phyloP scores from a whole-genome alignment of 2,888 invertebrate species.

The Nebria salina region DNA sequence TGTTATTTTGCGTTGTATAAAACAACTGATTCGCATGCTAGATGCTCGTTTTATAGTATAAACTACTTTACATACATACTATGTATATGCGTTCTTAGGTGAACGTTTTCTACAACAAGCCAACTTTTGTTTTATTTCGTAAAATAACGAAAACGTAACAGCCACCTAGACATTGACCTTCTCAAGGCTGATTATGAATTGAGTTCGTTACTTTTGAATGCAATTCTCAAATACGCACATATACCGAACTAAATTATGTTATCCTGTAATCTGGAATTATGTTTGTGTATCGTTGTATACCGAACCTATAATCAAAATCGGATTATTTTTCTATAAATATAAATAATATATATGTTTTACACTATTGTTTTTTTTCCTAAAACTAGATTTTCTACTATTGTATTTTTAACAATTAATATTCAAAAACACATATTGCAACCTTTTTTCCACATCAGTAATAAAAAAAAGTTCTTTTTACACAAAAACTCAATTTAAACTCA shows the following conservation, averaged over 20 bases:
- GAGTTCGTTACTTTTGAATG: background rate
- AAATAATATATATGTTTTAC: too few relatives aligned
- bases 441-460: too few relatives aligned
- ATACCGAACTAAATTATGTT: background rate
- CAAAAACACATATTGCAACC: too few relatives aligned
- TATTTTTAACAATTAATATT: too few relatives aligned
- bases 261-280: background rate
- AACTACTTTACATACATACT: background rate
- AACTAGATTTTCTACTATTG: too few relatives aligned
- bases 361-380: too few relatives aligned
- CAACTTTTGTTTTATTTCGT: background rate
- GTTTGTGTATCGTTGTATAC: background rate
- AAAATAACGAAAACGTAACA: background rate
- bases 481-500: too few relatives aligned
- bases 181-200: background rate
- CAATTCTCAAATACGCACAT: background rate
- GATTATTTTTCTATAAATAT: background rate
- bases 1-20: background rate
- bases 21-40: constrained; percentile 18
- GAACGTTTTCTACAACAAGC: background rate
- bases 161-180: constrained; percentile 17
- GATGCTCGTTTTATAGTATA: constrained; percentile 9
- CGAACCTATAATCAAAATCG: background rate
- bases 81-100: background rate
- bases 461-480: too few relatives aligned